Base-by-base conservation (phyloP, 2,113 vertebrate species). In the Lepus europaeus region DNA sequence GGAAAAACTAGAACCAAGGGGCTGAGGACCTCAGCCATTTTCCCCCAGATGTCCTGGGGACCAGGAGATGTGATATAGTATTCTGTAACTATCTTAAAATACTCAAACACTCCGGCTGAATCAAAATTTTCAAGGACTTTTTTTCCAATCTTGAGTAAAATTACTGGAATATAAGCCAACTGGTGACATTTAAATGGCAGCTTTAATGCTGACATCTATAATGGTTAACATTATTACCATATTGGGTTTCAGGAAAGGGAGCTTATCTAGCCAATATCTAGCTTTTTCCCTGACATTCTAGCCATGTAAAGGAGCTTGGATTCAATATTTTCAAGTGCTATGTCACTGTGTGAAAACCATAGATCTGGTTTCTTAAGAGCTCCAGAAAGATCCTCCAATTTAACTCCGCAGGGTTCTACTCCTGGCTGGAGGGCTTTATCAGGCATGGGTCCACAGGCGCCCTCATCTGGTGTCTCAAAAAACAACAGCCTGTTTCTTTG, bases 381-480 rank as follows among this genome's bases (percentile, higher is more conserved):
- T 25, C 20, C 14, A 70, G 89, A 72, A 91, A 11, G 23, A 81
- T 53, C 76, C 13, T 5, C 56, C 51, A 17, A 39, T 27, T 51
- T 49, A 27, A 45, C 27, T 66, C 22, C 1, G 0, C 25, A 22
- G 16, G 33, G 16, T 36, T 59, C 14, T 12, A 56, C 33, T 51
- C 83, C 66, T 45, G 14, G 31, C 49, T 8, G 5, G 64, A 63
- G 4, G 92, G 53, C 20, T 29, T 25, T 45, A 45, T 13, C 49
- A 84, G 31, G 45, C 36, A 23, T 20, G 27, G 29, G 84, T 70
- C 14, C 56, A 74, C 84, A 25, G 25, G 39, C 80, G 96, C 88
- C 85, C 88, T 79, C 86, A 91, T n/a, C 90, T 97, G 94, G 74
- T 45, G 51, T 74, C 66, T 94, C 66, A 79, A 61, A 70, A 84